Percentiles rank a stretch among this genome's conserved stretches.
Evolutionary conservation across 2,113 vertebrate genomes (phyloP).

Genomic region (Nansenia antarctica): DNA sequence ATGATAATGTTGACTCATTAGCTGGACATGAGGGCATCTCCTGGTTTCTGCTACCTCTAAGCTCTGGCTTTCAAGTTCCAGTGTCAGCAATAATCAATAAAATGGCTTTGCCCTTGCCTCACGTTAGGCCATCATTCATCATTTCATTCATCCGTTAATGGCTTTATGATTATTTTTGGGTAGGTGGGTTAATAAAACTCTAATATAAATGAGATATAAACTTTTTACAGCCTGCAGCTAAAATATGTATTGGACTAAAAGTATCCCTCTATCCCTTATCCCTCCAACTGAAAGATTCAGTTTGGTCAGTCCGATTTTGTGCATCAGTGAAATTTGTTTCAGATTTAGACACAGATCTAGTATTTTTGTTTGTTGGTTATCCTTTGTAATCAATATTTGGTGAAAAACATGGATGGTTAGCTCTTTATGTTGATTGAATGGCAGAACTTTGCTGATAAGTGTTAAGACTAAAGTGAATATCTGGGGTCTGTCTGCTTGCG

Average conservation of each 20-base stretch:
- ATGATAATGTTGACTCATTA: constrained; percentile 40
- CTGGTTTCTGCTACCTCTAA: constrained; percentile 11
- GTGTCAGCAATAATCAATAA: constrained; percentile 31
- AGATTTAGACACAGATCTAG: neutral
- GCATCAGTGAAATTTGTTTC: neutral
- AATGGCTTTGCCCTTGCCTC: neutral
- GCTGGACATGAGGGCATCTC: constrained; percentile 5
- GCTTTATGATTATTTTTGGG: neutral
- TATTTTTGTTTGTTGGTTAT: neutral
- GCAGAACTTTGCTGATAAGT: too few species aligned
- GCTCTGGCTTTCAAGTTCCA: constrained; percentile 15
- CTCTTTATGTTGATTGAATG: too few species aligned
- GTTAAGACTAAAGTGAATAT: too few species aligned
- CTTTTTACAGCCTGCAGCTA: neutral
- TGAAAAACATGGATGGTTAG: too few species aligned
- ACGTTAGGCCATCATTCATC: neutral
- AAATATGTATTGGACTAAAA: neutral
- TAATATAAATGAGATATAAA: too few species aligned
- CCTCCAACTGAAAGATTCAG: neutral
- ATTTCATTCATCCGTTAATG: neutral
- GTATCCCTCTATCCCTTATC: too few species aligned
- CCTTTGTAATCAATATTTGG: too few species aligned
- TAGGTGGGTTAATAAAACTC: neutral
- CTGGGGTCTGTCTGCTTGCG: too few species aligned
- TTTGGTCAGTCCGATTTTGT: neutral